Conservation (phyloP, 2,797 vertebrate genomes). For the Onychomys torridus region DNA sequence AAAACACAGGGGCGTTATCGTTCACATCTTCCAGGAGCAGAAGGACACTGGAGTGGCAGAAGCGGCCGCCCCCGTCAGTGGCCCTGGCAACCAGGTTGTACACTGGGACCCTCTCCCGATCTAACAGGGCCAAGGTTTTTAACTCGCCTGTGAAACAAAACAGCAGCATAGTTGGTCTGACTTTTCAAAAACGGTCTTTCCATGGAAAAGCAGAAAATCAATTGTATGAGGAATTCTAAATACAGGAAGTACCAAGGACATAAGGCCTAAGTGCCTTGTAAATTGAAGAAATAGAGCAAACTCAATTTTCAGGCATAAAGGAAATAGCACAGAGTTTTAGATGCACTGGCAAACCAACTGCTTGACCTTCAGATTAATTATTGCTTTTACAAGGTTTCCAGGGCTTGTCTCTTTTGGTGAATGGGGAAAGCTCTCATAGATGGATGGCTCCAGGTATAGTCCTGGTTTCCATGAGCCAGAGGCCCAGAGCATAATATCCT, state of each 20-base stretch:
- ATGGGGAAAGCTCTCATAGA: not conserved
- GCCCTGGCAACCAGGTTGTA: constrained; percentile 94
- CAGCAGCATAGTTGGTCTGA: not conserved
- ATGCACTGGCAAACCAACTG: constrained; percentile 2
- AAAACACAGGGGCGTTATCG: constrained; percentile 96
- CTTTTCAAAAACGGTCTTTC: constrained; percentile 43
- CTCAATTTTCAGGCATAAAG: not conserved
- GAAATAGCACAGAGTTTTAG: not conserved
- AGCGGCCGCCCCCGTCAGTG: constrained; percentile 94
- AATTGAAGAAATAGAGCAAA: constrained; percentile 32
- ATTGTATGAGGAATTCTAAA: not conserved
- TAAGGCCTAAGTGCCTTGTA: not conserved
- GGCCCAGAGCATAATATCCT: not conserved
- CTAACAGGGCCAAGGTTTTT: constrained; percentile 91
- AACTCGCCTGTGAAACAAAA: constrained; percentile 91
- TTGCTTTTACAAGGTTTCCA: not conserved
- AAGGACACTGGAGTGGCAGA: constrained; percentile 92
- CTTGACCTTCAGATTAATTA: constrained; percentile 50
- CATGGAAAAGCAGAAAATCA: constrained; percentile 42
- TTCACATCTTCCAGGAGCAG: constrained; percentile 95
- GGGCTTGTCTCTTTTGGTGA: constrained; percentile 30
- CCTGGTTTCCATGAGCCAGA: not conserved
- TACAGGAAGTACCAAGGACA: not conserved
- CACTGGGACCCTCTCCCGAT: constrained; percentile 91
- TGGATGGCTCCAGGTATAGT: not conserved